Conservation (phyloP, 1,140 invertebrate genomes). For the Drosophila albomicans region DNA sequence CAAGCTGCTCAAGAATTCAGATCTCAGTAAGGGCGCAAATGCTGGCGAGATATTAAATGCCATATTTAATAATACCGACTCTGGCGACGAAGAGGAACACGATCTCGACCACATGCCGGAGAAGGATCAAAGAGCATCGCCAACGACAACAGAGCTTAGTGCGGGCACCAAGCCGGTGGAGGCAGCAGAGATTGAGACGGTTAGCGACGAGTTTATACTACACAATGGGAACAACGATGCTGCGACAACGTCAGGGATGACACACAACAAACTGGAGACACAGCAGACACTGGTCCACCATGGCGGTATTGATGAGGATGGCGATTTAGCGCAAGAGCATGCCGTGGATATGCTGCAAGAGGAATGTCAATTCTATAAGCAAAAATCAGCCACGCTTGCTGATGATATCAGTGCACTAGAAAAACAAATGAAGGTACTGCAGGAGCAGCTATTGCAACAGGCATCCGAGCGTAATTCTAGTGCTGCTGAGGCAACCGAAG, state of each 20-base stretch:
- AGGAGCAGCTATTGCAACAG: constrained; percentile 20
- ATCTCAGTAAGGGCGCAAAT: constrained; percentile 76
- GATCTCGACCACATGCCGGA: not conserved
- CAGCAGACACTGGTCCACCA: constrained; percentile 41
- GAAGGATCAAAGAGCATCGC: not conserved
- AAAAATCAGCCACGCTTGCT: constrained; percentile 52
- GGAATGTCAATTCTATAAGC: constrained; percentile 70
- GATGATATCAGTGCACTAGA: constrained; percentile 46
- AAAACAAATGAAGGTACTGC: constrained; percentile 51
- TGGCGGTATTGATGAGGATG: not conserved
- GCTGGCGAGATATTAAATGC: constrained; percentile 75
- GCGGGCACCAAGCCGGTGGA: constrained; percentile 23
- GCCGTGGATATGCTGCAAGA: constrained; percentile 75
- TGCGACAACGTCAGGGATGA: not conserved
- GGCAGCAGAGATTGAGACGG: constrained; percentile 8
- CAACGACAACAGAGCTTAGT: constrained; percentile 6
- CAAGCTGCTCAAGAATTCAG: constrained; percentile 79
- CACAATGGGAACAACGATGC: constrained; percentile 53
- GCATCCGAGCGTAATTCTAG: constrained; percentile 1
- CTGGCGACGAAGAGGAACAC: constrained; percentile 57
- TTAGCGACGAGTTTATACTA: constrained; percentile 56
- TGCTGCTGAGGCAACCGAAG: not conserved
- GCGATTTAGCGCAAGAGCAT: constrained; percentile 53
- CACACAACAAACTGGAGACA: constrained; percentile 29
- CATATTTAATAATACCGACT: constrained; percentile 70